Conservation (phyloP, 1,140 invertebrate species). For the Heliconius eleuchia region DNA sequence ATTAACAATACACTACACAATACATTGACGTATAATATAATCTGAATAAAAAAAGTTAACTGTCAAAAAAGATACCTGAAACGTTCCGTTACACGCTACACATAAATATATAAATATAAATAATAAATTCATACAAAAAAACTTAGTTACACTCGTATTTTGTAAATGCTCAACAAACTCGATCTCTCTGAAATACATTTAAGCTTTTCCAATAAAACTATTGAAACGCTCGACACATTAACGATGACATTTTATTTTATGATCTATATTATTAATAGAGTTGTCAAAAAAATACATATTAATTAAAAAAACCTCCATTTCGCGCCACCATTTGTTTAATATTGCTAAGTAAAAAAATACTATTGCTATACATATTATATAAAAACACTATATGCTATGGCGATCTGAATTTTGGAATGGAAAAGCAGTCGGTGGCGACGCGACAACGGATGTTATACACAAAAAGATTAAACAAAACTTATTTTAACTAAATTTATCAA, state of each 20-base stretch:
- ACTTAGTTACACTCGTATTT: slow-evolving; percentile 40
- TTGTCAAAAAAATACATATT: neutral
- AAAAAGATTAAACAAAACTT: neutral
- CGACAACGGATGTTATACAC: slow-evolving; percentile 25
- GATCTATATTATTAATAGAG: neutral
- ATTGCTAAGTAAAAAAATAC: slow-evolving; percentile 24
- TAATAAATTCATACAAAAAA: slow-evolving; percentile 63
- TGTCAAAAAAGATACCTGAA: neutral
- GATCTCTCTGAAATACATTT: neutral
- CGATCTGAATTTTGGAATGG: slow-evolving; percentile 38
- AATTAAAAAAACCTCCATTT: neutral
- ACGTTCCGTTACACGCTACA: slow-evolving; percentile 34
- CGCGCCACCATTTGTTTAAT: slow-evolving; percentile 6
- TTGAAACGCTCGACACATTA: neutral
- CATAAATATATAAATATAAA: slow-evolving; percentile 34
- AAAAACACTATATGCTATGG: slow-evolving; percentile 18
- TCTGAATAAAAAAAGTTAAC: neutral
- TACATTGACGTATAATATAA: slow-evolving; percentile 1
- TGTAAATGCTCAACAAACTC: slow-evolving; percentile 45
- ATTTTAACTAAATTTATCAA: too few species aligned
- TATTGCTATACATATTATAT: slow-evolving; percentile 13
- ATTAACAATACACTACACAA: neutral
- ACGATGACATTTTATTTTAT: slow-evolving; percentile 1
- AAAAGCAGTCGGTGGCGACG: slow-evolving; percentile 36
- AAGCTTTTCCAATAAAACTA: neutral